Evolutionary conservation across 2,113 vertebrate species (phyloP).

Genomic region (Melanerpes formicivorus): DNA sequence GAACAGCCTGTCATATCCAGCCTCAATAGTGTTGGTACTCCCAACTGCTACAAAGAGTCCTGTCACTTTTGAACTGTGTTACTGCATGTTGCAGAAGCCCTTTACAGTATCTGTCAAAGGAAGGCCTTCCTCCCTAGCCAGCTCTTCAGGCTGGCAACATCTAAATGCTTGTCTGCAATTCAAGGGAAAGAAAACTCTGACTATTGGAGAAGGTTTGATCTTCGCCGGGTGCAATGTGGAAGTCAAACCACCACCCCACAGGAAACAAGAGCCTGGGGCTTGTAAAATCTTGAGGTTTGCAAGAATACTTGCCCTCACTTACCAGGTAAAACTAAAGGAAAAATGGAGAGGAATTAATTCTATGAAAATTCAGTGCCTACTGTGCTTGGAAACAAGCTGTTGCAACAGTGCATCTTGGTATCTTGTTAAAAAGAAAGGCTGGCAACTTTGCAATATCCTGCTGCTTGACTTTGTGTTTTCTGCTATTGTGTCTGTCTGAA

Average conservation of each 20-base stretch:
- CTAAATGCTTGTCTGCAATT: neutral
- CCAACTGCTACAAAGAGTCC: neutral
- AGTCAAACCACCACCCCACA: neutral
- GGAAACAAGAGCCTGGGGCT: neutral
- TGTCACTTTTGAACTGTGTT: neutral
- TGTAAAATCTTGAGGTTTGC: neutral
- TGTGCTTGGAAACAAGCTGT: neutral
- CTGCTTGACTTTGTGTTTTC: neutral
- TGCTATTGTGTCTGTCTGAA: neutral
- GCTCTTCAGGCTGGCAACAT: neutral
- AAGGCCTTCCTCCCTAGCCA: neutral
- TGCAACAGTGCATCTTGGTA: neutral
- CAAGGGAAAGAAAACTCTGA: neutral
- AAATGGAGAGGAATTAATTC: neutral
- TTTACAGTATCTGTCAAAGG: neutral
- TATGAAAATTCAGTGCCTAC: neutral
- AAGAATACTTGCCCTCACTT: neutral
- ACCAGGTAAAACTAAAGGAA: neutral
- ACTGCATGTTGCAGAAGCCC: neutral
- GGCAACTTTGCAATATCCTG: neutral
- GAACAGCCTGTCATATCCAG: neutral
- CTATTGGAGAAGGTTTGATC: neutral
- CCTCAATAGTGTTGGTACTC: neutral
- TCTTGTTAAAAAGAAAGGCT: neutral
- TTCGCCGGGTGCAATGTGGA: neutral